Conservation (phyloP, 2,888 invertebrate species). For the Limnephilus auricula region DNA sequence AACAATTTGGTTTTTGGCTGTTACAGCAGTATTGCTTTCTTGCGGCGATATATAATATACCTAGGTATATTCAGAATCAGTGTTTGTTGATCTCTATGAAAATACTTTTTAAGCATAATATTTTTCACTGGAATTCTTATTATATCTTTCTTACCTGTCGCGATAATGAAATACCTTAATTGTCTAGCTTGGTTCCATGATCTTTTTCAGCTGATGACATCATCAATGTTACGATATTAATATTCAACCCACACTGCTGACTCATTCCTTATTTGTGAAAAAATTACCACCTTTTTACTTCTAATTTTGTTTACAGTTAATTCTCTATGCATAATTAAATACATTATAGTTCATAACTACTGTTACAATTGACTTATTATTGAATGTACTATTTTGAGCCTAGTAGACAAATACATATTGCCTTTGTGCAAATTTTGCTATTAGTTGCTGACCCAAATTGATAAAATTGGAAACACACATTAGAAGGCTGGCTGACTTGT, state of each 20-base stretch:
- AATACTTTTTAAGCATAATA: too few relatives aligned
- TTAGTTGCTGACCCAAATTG: slow-evolving; percentile 2
- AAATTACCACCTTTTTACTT: background rate
- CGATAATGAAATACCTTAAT: background rate
- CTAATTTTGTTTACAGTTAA: background rate
- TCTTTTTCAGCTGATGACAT: slow-evolving; percentile 48
- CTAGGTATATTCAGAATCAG: too few relatives aligned
- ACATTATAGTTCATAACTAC: background rate
- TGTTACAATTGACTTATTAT: background rate
- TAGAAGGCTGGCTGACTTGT: background rate
- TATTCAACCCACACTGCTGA: background rate
- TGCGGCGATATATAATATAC: too few relatives aligned
- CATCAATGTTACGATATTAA: background rate
- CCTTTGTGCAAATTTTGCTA: background rate
- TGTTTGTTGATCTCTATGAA: too few relatives aligned
- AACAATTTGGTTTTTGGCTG: too few relatives aligned
- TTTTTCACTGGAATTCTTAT: background rate
- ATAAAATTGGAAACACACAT: background rate
- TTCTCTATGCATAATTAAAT: background rate
- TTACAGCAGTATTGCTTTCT: too few relatives aligned
- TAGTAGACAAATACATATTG: background rate
- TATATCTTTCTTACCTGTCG: background rate
- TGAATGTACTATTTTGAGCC: background rate
- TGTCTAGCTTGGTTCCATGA: background rate
- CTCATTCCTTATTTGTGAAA: background rate